These are phyloP conservation scores for Pseudois nayaur DNA, from an alignment of 2,113 vertebrate genomes.

Conservation along the genomic window DNA sequence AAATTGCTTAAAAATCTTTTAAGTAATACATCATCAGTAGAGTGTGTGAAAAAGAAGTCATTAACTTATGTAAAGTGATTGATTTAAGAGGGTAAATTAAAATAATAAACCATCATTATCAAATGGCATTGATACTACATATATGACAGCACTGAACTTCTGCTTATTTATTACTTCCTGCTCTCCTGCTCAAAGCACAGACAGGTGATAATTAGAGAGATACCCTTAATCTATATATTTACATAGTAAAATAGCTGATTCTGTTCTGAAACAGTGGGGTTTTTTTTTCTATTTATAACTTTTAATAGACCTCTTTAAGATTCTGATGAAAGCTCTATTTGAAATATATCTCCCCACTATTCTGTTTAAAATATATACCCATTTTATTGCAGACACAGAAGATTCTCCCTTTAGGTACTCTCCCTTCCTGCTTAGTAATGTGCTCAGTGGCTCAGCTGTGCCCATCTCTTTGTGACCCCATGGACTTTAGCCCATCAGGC, in stretches of 20 bases:
- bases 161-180: not conserved
- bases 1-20: constrained; percentile 21
- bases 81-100: not conserved
- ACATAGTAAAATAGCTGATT: not conserved
- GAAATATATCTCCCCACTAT: not conserved
- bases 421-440: not conserved
- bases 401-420: not conserved
- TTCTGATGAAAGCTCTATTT: constrained; percentile 7
- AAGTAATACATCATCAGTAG: not conserved
- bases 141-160: not conserved
- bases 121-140: not conserved
- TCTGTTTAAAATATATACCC: not conserved
- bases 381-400: not conserved
- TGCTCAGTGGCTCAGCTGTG: not conserved
- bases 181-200: not conserved
- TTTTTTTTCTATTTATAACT: not conserved
- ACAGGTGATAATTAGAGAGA: not conserved
- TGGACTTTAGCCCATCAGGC: not conserved
- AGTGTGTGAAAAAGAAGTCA: not conserved
- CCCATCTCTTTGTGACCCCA: not conserved
- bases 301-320: not conserved
- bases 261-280: not conserved
- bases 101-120: not conserved
- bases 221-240: not conserved
- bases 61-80: not conserved